phyloP scores from a whole-genome alignment of 2,797 vertebrate species.

The Harpagifer antarcticus region DNA sequence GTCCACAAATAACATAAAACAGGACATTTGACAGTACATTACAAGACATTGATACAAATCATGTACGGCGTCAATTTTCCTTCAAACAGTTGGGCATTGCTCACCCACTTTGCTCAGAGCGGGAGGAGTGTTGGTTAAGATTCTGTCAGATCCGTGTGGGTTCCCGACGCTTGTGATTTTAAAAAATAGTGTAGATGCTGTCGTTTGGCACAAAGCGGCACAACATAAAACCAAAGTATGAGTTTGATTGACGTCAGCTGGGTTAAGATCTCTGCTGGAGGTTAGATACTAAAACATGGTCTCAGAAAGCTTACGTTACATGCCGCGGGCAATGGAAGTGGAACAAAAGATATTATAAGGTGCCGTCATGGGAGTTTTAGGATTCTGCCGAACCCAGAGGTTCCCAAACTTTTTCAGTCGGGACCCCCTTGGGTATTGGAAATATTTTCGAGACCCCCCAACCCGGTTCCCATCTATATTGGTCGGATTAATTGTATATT shows the following conservation, averaged over 20 bases:
- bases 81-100: constrained; percentile 21
- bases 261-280: neutral
- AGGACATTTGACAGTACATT: no score
- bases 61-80: no score
- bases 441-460: no score
- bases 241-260: neutral
- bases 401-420: no score
- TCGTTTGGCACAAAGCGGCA: constrained; percentile 9
- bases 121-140: constrained; percentile 22
- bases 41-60: no score
- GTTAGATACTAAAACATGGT: neutral
- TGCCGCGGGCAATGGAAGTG: neutral
- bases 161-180: constrained; percentile 18
- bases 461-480: no score
- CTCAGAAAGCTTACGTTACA: neutral
- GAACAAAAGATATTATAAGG: neutral
- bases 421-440: no score
- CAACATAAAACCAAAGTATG: constrained; percentile 16
- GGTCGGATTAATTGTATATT: no score
- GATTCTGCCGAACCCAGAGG: neutral
- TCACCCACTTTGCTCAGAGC: constrained; percentile 44
- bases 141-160: constrained; percentile 28
- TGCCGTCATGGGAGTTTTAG: constrained; percentile 5
- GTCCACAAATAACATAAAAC: no score
- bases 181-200: constrained; percentile 5